Evolutionary conservation across 2,797 vertebrate species (phyloP), one percentile per base, ranked within the genome.

Genomic region (Cryptoprocta ferox): DNA sequence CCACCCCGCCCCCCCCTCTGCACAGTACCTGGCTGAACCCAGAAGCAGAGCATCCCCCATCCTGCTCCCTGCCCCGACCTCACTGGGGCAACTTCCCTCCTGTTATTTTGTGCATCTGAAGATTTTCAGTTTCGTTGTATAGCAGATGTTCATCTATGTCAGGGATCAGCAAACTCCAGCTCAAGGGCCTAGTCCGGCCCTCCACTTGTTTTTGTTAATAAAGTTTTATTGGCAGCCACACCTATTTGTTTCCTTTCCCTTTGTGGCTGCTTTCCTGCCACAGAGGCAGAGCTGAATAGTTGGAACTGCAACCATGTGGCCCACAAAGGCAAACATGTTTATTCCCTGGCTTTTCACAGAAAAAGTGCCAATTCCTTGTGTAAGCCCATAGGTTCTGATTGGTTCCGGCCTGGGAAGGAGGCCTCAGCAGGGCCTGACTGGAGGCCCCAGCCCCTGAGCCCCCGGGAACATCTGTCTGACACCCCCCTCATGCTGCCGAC

Each of bases 401-500:
- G 63, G 35, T 12, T 37, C 11, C 30, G 76, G 35, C 53, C 45
- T 59, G 14, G 84, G 73, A 48, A 93, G 61, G 61, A 70, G 75
- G 19, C 26, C 37, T 66, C 15, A 48, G 28, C n/a, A 3, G 37
- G 79, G 32, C 50, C 39, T 16, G 48, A 39, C 82, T 39, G 16
- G 39, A 65, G 45, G 15, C 32, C 28, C 65, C 28, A 37, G 32
- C 30, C 18, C 21, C 16, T 56, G 19, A 39, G 26, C 1, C 0
- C 15, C 56, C 2, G 11, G 26, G 11, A 70, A 53, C 10, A 5
- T 83, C 92, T 96, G 56, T 96, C 11, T 73, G 21, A 39, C 78
- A 3, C 11, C 30, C n/a, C 0, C 15, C 53, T 83, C 71, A 39
- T 4, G 14, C 13, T 8, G 0, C 5, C 32, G 0, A 70, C 82